These are phyloP conservation scores for Eciton burchellii DNA, from an alignment of 1,140 invertebrate genomes.

Conservation along the genomic window DNA sequence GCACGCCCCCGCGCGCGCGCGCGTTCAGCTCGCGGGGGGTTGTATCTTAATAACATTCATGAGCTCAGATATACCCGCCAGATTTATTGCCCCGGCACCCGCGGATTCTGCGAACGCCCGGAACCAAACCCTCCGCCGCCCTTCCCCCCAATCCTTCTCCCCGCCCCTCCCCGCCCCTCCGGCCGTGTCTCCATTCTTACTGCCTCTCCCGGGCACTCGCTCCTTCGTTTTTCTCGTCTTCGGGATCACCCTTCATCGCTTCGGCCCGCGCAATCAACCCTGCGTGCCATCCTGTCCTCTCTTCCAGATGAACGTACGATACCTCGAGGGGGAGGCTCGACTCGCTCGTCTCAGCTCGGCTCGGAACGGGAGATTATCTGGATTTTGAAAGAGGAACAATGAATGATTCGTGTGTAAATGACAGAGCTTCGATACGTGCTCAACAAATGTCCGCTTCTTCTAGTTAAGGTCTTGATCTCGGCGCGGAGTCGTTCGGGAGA, in stretches of 20 bases:
- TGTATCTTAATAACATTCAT: constrained; percentile 87
- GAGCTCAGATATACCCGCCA: constrained; percentile 86
- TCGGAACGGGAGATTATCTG: not conserved
- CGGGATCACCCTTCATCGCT: constrained; percentile 18
- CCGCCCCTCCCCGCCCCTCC: constrained; percentile 12
- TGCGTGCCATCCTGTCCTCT: not conserved
- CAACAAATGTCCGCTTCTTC: no score
- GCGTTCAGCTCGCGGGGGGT: constrained; percentile 81
- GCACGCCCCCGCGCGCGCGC: constrained; percentile 65
- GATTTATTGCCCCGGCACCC: constrained; percentile 84
- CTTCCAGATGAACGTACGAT: not conserved
- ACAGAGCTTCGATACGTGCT: no score
- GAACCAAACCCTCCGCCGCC: constrained; percentile 62
- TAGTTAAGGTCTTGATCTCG: no score
- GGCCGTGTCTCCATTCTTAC: constrained; percentile 28
- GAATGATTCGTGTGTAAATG: not conserved
- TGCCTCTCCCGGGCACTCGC: constrained; percentile 18
- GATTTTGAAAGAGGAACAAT: not conserved
- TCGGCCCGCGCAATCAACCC: not conserved
- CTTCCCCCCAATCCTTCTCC: constrained; percentile 27
- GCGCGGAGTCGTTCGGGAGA: no score
- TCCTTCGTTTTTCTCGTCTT: constrained; percentile 52
- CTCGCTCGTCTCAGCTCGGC: not conserved
- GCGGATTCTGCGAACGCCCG: constrained; percentile 81
- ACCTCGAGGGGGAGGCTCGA: constrained; percentile 4